phyloP scores from a whole-genome alignment of 2,113 vertebrate genomes.

The Columba livia region DNA sequence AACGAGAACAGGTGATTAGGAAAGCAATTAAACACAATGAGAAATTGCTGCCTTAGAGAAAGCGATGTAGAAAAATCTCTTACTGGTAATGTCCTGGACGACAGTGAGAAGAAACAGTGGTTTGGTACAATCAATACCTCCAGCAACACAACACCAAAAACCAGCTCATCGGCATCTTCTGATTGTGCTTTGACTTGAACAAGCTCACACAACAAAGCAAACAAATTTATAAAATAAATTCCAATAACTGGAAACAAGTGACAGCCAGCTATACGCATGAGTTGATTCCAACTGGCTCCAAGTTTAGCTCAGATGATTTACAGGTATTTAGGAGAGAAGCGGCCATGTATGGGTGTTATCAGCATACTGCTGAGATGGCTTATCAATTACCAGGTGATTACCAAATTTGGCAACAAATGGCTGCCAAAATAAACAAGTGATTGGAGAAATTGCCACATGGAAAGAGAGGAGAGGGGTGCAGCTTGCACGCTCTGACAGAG shows the following conservation, averaged over 20 bases:
- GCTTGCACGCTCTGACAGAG: accelerated
- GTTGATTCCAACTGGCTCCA: neutral
- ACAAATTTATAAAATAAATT: neutral
- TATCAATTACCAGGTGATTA: neutral
- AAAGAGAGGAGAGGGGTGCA: accelerated
- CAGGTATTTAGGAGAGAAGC: neutral
- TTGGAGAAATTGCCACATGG: accelerated
- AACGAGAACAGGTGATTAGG: accelerated
- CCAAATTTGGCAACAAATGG: neutral
- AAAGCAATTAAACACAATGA: neutral
- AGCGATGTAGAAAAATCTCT: neutral
- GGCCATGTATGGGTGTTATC: accelerated
- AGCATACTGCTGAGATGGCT: neutral
- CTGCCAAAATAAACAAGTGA: neutral
- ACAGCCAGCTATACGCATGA: accelerated
- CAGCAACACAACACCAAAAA: neutral
- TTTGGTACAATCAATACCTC: neutral
- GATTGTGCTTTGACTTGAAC: neutral
- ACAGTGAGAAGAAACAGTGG: neutral
- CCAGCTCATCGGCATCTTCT: neutral
- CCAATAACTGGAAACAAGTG: neutral
- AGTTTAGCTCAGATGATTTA: neutral
- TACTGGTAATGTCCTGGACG: neutral
- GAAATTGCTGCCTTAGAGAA: neutral
- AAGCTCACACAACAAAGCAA: neutral